These are phyloP conservation scores for Amphipoea lucens DNA, from an alignment of 2,888 invertebrate genomes.

Conservation along the genomic window DNA sequence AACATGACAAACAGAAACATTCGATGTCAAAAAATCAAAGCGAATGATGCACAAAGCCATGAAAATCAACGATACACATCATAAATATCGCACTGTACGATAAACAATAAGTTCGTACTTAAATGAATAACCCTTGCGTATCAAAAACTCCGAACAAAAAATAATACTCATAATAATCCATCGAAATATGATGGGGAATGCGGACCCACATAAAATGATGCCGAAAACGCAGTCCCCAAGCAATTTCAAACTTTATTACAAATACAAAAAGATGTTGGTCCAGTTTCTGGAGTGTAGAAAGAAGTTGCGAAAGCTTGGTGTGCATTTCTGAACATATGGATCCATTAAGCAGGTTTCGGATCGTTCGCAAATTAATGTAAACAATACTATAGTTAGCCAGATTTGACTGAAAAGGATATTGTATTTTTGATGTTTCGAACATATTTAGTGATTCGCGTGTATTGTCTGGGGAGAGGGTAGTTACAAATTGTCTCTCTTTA, in stretches of 20 bases:
- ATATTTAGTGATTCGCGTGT: slow-evolving; percentile 3
- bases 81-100: slow-evolving; percentile 62
- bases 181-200: slow-evolving; percentile 63
- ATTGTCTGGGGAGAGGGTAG: background rate
- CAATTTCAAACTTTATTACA: slow-evolving; percentile 34
- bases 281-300: background rate
- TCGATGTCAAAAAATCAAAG: slow-evolving; percentile 40
- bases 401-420: slow-evolving; percentile 53
- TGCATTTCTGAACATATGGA: slow-evolving; percentile 71
- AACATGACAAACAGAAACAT: slow-evolving; percentile 9
- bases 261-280: background rate
- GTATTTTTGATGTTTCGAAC: slow-evolving; percentile 20
- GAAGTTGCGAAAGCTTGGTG: slow-evolving; percentile 43
- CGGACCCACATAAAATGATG: slow-evolving; percentile 7
- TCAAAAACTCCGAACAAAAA: slow-evolving; percentile 56
- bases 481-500: no score
- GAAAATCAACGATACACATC: slow-evolving; percentile 59
- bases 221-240: background rate
- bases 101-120: slow-evolving; percentile 62
- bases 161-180: slow-evolving; percentile 65
- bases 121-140: slow-evolving; percentile 52
- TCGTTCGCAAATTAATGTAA: slow-evolving; percentile 69
- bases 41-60: slow-evolving; percentile 51
- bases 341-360: slow-evolving; percentile 68
- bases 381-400: slow-evolving; percentile 65